Base-by-base conservation (phyloP, 2,888 invertebrate species). In the Parnassius apollo region DNA sequence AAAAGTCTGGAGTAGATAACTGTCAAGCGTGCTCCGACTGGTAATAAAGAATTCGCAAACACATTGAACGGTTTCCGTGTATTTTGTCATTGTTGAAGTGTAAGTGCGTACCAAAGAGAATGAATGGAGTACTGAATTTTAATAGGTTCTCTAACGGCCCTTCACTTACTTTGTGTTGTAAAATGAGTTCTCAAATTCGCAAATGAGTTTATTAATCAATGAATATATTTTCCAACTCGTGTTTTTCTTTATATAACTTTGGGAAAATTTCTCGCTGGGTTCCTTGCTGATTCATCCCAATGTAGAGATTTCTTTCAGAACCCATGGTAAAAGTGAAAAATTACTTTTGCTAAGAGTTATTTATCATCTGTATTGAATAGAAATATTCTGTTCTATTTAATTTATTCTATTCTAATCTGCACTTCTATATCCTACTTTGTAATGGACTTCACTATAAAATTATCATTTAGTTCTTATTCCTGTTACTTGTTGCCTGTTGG, bases 1-100 rank as follows among this genome's bases (percentile, higher is more conserved):
- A 71, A 75, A 77, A 78, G 75, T 73, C 68, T 68, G 70, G 74
- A 74, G 79, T 84, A 83, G 88, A 88, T 85, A 88, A 85, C 82
- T 80, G 81, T 83, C 77, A 80, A 68, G 71, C 88, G 86, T 90
- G 89, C 77, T 67, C 70, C 68, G 88, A 86, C 79, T 90, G 68
- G 73, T 68, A 83, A 88, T 80, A 74, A 76, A 79, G 77, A 83
- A 87, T 88, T 89, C 80, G 88, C 90, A 80, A 89, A 88, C 83
- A 82, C 80, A 76, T 80, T 78, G 78, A 81, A 84, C 81, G 79
- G 80, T 80, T 90, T 90, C 91, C 81, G 81, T 83, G 88, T 89
- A 91, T 88, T 88, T 91, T 88, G 88, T 90, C 81, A 87, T 88
- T 87, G 88, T 85, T 81, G 75, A 73, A 80, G 73, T 75, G 76